These are phyloP conservation scores for Nephrotoma flavescens DNA, from an alignment of 2,888 invertebrate species.

Conservation along the genomic window DNA sequence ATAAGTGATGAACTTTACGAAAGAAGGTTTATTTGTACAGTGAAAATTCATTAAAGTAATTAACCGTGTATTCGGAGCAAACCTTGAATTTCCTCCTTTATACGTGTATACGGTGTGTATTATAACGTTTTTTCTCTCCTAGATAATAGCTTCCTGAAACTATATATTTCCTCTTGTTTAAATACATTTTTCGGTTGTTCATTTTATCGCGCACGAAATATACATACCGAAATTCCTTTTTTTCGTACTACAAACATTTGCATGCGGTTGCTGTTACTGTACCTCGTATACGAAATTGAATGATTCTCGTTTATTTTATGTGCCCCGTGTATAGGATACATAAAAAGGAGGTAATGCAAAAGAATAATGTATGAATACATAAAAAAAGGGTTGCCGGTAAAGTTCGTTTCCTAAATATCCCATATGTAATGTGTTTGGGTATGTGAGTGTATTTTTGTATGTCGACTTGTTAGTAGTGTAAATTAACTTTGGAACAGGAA, in stretches of 20 bases:
- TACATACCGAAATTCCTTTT: not conserved
- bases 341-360: not conserved
- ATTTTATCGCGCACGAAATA: not conserved
- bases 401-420: not conserved
- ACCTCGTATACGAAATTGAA: not conserved
- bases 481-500: not conserved
- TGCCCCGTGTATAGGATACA: not conserved
- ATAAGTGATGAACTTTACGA: not conserved
- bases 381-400: not conserved
- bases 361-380: not conserved
- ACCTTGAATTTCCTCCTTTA: not conserved
- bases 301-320: not conserved
- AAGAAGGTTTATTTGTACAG: not conserved
- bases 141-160: not conserved
- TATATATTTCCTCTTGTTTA: not conserved
- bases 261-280: not conserved
- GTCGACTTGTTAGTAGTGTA: not conserved
- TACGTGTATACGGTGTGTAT: not conserved
- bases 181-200: not conserved
- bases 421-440: not conserved
- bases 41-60: not conserved
- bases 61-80: not conserved
- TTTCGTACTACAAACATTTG: not conserved
- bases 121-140: not conserved
- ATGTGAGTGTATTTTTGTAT: not conserved